Evolutionary conservation across 2,888 invertebrate genomes (phyloP).

Genomic region (Orthosia gothica): DNA sequence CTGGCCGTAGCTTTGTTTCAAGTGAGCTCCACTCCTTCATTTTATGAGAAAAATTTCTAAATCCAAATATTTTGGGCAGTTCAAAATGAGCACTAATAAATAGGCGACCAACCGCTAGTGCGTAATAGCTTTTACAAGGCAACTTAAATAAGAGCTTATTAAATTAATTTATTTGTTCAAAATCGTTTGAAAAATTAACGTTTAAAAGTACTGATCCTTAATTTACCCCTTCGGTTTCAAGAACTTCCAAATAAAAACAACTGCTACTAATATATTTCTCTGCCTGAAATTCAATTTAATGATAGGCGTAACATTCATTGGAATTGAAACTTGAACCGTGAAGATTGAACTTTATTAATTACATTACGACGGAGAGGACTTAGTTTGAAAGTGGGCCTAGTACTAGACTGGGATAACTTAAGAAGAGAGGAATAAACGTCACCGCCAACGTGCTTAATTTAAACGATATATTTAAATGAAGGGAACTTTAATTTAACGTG

Average conservation of each 20-base stretch:
- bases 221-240: not conserved
- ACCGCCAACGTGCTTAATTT: conserved; percentile 33
- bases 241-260: conserved; percentile 28
- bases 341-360: conserved; percentile 61
- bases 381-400: conserved; percentile 53
- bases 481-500: conserved; percentile 1
- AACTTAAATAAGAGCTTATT: too few relatives aligned
- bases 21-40: too few relatives aligned
- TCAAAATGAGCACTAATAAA: too few relatives aligned
- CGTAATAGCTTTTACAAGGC: too few relatives aligned
- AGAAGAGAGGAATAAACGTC: conserved; percentile 37
- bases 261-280: conserved; percentile 40
- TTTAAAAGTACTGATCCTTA: not conserved
- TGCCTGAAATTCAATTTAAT: conserved; percentile 51
- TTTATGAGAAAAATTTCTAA: too few relatives aligned
- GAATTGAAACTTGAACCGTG: conserved; percentile 56
- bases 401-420: conserved; percentile 38
- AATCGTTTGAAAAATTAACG: not conserved
- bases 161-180: too few relatives aligned
- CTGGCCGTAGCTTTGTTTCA: too few relatives aligned
- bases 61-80: too few relatives aligned
- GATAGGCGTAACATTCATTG: conserved; percentile 49
- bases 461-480: conserved; percentile 27
- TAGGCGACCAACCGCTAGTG: too few relatives aligned
- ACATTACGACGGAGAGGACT: conserved; percentile 47